Conservation (phyloP, 1,140 invertebrate species). For the Drosophila willistoni region DNA sequence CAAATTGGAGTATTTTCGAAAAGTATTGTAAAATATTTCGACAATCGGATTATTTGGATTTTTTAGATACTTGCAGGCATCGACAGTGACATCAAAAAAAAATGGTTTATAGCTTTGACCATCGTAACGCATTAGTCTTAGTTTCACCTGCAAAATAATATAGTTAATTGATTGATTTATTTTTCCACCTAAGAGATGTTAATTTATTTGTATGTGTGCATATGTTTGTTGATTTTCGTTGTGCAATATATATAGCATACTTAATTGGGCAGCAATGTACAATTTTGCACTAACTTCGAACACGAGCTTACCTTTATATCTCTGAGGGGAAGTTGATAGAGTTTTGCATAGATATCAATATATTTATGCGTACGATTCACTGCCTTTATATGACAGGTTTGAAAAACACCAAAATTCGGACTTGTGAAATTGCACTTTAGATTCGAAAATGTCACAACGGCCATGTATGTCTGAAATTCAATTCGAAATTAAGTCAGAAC, state of each 20-base stretch:
- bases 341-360: conserved; percentile 13
- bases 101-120: conserved; percentile 54
- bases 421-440: conserved; percentile 30
- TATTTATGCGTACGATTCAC: conserved; percentile 57
- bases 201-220: too few species aligned
- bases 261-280: background rate
- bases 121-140: conserved; percentile 40
- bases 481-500: too few species aligned
- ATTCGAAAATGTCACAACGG: conserved; percentile 39
- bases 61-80: conserved; percentile 43
- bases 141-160: conserved; percentile 12
- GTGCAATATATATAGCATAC: too few species aligned
- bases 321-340: conserved; percentile 17
- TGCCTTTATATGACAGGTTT: conserved; percentile 43
- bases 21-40: conserved; percentile 17
- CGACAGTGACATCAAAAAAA: conserved; percentile 27
- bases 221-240: too few species aligned
- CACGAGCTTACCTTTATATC: conserved; percentile 22
- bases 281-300: background rate
- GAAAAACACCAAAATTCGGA: background rate
- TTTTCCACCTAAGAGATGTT: too few species aligned
- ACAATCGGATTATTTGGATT: conserved; percentile 23
- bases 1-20: conserved; percentile 33
- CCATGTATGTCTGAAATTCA: background rate
- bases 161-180: background rate